phyloP scores from a whole-genome alignment of 1,140 invertebrate genomes.

The Brachionus asplanchnoidis region DNA sequence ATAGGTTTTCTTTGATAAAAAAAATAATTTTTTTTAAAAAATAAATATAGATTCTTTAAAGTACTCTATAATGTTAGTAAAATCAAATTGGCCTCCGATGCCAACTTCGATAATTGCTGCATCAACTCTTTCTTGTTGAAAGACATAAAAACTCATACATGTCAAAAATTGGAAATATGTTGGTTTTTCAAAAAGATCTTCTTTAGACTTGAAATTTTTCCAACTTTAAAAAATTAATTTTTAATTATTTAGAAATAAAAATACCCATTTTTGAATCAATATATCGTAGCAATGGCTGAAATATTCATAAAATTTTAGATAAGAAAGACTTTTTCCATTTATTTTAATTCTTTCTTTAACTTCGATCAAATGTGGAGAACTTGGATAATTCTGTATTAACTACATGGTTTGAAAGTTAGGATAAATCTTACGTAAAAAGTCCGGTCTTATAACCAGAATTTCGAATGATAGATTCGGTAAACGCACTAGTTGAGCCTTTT shows the following conservation, averaged over 20 bases:
- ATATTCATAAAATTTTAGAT: constrained; percentile 69
- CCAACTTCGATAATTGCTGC: constrained; percentile 93
- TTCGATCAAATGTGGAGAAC: constrained; percentile 86
- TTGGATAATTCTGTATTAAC: constrained; percentile 51
- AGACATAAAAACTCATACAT: constrained; percentile 81
- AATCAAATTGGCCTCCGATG: constrained; percentile 88
- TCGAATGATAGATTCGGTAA: constrained; percentile 80
- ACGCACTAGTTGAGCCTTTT: constrained; percentile 82
- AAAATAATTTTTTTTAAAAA: neutral
- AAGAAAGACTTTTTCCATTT: constrained; percentile 71
- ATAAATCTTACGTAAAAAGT: constrained; percentile 66
- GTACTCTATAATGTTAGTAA: constrained; percentile 82
- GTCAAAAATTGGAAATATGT: constrained; percentile 90
- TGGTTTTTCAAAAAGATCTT: constrained; percentile 65
- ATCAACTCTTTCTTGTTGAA: constrained; percentile 76
- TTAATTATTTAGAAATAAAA: neutral
- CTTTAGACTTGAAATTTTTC: constrained; percentile 38
- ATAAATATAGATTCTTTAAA: neutral
- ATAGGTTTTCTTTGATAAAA: constrained; percentile 62
- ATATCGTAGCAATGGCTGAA: constrained; percentile 65
- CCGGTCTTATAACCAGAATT: constrained; percentile 80
- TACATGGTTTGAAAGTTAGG: neutral
- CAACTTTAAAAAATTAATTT: neutral
- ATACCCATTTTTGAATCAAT: constrained; percentile 22
- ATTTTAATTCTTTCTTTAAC: constrained; percentile 87